A percentile compares a stretch with the other conserved stretches of the same genome.
Evolutionary conservation across 64 coral and sea anemone species (phyloP).

Genomic region (Montipora capricornis): DNA sequence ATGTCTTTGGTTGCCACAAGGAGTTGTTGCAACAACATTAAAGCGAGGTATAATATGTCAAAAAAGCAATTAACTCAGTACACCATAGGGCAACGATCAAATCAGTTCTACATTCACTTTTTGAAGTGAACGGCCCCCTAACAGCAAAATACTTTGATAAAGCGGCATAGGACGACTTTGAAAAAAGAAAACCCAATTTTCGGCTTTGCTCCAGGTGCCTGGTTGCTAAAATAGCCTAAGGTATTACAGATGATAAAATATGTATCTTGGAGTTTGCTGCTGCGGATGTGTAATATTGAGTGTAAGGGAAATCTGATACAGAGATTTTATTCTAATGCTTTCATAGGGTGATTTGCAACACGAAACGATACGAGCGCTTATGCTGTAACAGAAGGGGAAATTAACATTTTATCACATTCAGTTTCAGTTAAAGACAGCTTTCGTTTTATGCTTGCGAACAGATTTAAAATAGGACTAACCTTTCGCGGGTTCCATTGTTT

Average conservation of each 20-base stretch:
- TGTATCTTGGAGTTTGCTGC: not conserved
- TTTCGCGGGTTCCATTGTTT: conserved; percentile 17
- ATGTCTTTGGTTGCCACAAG: no score
- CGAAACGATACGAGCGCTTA: not conserved
- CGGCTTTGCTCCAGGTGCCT: no score
- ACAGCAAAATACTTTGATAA: no score
- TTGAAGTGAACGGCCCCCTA: no score
- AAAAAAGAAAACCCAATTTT: not conserved
- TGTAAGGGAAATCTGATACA: not conserved
- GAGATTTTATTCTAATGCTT: not conserved
- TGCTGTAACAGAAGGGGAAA: conserved; percentile 17
- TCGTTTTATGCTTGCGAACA: not conserved
- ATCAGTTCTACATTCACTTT: no score
- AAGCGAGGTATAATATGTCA: no score
- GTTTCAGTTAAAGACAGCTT: not conserved
- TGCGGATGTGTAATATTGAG: conserved; percentile 34
- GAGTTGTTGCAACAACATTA: no score
- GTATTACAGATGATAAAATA: not conserved
- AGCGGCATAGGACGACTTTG: no score
- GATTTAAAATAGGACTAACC: conserved; percentile 15
- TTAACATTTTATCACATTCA: conserved; percentile 54
- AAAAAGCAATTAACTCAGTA: no score
- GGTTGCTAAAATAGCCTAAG: not conserved
- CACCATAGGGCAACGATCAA: no score
- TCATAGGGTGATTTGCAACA: not conserved